phyloP scores from a whole-genome alignment of 2,113 vertebrate genomes.

The Thunnus maccoyii region DNA sequence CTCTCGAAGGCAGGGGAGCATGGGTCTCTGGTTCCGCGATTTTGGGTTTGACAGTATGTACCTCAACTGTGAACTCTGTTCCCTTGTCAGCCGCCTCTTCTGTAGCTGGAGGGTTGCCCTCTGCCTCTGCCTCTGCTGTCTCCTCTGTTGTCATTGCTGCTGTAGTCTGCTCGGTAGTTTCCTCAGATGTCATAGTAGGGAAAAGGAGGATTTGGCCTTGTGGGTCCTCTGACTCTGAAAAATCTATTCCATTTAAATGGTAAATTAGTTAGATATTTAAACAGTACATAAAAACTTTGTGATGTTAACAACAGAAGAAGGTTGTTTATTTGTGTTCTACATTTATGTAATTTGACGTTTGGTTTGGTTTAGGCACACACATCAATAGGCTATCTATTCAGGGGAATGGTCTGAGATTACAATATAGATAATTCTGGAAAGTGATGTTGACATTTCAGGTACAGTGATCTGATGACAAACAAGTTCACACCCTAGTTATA shows the following conservation, averaged over 20 bases:
- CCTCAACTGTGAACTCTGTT: background rate
- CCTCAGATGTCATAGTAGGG: background rate
- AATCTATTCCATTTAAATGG: background rate
- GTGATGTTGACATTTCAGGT: too few species aligned
- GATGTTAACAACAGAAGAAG: background rate
- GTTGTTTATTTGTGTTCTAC: too few species aligned
- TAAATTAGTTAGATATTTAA: conserved; percentile 1
- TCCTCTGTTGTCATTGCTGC: background rate
- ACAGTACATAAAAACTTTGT: background rate
- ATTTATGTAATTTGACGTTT: too few species aligned
- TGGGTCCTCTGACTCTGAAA: conserved; percentile 36
- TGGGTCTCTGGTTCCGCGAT: conserved; percentile 8
- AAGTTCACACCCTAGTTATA: too few species aligned
- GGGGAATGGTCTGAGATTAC: too few species aligned
- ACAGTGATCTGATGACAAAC: too few species aligned
- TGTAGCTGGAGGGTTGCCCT: background rate
- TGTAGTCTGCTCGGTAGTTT: background rate
- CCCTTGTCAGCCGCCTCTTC: background rate
- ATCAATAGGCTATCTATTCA: too few species aligned
- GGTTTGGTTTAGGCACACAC: too few species aligned
- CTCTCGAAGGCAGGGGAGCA: conserved; percentile 61
- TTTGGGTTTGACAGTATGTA: background rate
- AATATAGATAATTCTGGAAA: too few species aligned
- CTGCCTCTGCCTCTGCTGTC: background rate
- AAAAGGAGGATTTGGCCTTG: background rate